A percentile compares a stretch with the other conserved stretches of the same genome.
phyloP scores from a whole-genome alignment of 2,797 vertebrate genomes.

The Sarcophilus harrisii region DNA sequence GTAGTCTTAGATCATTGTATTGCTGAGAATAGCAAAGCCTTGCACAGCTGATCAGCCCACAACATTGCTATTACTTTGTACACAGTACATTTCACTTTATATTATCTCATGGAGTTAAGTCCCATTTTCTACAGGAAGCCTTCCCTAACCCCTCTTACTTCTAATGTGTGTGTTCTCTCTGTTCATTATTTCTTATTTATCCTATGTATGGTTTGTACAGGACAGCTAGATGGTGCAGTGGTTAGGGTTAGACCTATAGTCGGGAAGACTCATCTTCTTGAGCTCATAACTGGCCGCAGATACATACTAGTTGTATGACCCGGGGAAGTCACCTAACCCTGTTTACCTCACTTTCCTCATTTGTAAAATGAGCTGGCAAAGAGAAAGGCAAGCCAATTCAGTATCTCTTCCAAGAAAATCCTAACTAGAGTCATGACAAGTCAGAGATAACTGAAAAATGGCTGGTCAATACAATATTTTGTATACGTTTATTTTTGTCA shows the following conservation, averaged over 20 bases:
- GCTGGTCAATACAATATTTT: not conserved
- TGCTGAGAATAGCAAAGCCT: no score
- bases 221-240: not conserved
- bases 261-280: not conserved
- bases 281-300: not conserved
- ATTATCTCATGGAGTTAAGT: not conserved
- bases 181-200: not conserved
- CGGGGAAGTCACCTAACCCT: not conserved
- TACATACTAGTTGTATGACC: not conserved
- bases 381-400: no score
- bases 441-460: not conserved
- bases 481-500: not conserved
- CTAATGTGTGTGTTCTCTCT: not conserved
- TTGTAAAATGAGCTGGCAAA: not conserved
- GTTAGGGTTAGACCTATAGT: not conserved
- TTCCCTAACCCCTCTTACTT: not conserved
- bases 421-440: no score
- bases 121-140: not conserved
- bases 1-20: no score
- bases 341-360: not conserved
- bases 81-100: no score
- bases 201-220: not conserved
- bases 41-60: no score
- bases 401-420: no score
- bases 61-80: no score